phyloP scores from a whole-genome alignment of 2,888 invertebrate species.

The Eupsilia transversa region DNA sequence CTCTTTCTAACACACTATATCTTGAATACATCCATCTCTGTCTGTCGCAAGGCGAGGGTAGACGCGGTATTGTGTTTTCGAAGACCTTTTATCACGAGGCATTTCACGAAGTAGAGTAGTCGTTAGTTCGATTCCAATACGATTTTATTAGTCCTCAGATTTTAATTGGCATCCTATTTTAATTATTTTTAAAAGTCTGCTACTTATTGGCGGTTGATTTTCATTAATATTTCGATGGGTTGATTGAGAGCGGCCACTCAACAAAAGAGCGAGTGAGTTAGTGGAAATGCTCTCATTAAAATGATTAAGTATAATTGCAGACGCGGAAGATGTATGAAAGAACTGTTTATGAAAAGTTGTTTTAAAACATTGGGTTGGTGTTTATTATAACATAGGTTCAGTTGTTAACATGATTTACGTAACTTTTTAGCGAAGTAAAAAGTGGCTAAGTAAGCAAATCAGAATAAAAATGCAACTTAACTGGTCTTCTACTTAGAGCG shows the following conservation, averaged over 20 bases:
- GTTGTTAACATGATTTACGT: neutral
- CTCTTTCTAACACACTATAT: conserved; percentile 82
- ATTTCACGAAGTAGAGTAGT: conserved; percentile 87
- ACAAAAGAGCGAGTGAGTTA: conserved; percentile 44
- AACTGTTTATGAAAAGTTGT: conserved; percentile 4
- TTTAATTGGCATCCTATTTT: conserved; percentile 88
- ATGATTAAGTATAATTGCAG: conserved; percentile 30
- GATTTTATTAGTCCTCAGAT: conserved; percentile 87
- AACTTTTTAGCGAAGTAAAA: neutral
- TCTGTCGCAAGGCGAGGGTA: conserved; percentile 83
- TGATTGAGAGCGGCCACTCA: conserved; percentile 52
- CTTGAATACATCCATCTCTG: conserved; percentile 86
- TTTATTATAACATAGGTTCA: neutral
- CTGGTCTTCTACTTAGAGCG: neutral
- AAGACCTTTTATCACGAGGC: conserved; percentile 89
- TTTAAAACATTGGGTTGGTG: neutral
- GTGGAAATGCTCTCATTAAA: conserved; percentile 48
- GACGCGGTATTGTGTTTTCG: conserved; percentile 89
- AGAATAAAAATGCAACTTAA: neutral
- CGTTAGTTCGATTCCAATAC: conserved; percentile 88
- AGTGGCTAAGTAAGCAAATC: too few relatives aligned
- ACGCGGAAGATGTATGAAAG: neutral
- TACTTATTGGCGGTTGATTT: conserved; percentile 66
- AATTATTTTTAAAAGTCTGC: conserved; percentile 67
- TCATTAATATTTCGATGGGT: conserved; percentile 63